Evolutionary conservation across 2,113 vertebrate species (phyloP), one percentile per base, ranked within the genome.

Genomic region (Plotosus lineatus): DNA sequence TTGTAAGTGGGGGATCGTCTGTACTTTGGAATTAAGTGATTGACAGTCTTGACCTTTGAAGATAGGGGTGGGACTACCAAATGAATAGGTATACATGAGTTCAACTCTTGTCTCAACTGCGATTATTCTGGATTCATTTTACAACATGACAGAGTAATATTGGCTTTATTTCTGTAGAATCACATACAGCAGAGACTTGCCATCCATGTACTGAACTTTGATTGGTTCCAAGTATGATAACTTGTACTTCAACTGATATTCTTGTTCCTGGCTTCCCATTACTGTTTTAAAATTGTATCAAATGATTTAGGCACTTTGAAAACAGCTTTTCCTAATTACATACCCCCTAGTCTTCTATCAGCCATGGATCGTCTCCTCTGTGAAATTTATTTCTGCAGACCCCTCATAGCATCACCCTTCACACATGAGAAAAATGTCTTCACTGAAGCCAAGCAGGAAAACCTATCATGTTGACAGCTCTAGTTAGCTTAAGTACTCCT

Each of bases 401-500:
- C 15, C 44, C 66, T 80, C 60, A 51, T 65, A 65, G 33, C 15
- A 28, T 53, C 38, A 56, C 71, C 71, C 23, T 23, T 51, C 17
- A 11, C 65, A 38, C 26, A 8, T 28, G 40, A 71, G 40, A 82
- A 74, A 73, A 17, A 60, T 63, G 55, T n/a, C 55, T 73, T 73
- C 44, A 61, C 44, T 69, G 38, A 48, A 46, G 53, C 78, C 56
- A 69, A 68, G 44, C 65, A 56, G 23, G 46, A 53, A 68, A 44
- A 78, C 44, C 12, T 10, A 42, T 69, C 77, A 79, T 56, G 77
- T 69, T 69, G 65, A 78, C 77, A 78, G 61, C 28, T 40, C 50
- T 66, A 72, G 66, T 80, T 76, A 66, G 65, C 78, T 48, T 56
- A 26, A 72, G 26, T 66, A 72, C 63, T 66, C 51, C 71, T 75